Evolutionary conservation across 1,140 invertebrate genomes (phyloP).

Genomic region (Eriocheir sinensis): DNA sequence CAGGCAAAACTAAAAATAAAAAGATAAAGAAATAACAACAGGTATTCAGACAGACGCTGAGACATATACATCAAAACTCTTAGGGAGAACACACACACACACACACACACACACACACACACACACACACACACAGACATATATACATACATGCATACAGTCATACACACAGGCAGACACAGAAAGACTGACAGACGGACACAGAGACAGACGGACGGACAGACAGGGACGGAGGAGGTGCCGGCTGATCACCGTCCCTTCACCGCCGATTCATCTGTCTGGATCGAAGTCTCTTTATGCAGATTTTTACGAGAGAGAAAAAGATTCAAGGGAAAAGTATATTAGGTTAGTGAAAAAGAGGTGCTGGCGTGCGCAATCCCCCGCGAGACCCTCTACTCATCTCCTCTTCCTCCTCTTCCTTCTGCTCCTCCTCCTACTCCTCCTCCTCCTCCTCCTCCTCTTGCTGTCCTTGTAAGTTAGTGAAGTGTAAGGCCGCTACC

Average conservation of each 20-base stretch:
- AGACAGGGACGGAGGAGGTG: background rate
- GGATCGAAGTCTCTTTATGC: background rate
- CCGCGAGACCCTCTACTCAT: background rate
- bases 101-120: too few species aligned
- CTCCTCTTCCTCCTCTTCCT: background rate
- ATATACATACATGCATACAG: too few species aligned
- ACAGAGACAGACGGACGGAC: background rate
- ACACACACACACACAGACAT: too few species aligned
- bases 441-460: background rate
- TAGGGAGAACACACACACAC: too few species aligned
- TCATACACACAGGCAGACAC: too few species aligned
- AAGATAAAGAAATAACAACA: too few species aligned
- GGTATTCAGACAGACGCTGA: too few species aligned
- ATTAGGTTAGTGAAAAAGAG: conserved; percentile 25
- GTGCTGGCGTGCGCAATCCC: background rate
- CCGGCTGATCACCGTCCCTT: background rate
- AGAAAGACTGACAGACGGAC: too few species aligned
- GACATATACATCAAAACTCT: too few species aligned
- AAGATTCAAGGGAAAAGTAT: conserved; percentile 16
- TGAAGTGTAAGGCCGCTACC: background rate
- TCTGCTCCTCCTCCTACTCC: background rate
- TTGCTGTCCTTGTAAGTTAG: background rate
- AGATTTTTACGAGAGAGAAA: background rate
- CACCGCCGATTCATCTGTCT: conserved; percentile 2
- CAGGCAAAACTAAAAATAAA: too few species aligned